Evolutionary conservation across 35 echinoderm and acorn worm species (phyloP), one percentile per base, ranked within the genome.

Genomic region (Chiridota heheva): DNA sequence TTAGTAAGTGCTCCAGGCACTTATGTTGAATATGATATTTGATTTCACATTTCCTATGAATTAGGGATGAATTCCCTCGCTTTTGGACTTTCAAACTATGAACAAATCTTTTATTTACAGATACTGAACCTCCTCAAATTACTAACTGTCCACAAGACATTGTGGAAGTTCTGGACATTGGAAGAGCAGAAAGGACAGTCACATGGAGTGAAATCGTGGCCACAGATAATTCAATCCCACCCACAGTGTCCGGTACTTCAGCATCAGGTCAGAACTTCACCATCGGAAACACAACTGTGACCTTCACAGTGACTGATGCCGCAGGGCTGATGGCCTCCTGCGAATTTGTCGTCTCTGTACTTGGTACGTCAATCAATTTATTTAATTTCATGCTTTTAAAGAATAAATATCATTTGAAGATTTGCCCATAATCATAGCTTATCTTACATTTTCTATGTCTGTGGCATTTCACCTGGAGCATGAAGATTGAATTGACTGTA

Each of bases 291-390:
- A 62, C 56, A 1, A 2, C 41, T 32, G 77, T 81, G 24, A 43
- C 13, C 0, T 66, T 45, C n/a, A 63, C 58, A 26, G 53, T 63
- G 33, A 64, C 40, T 20, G 77, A 81, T 44, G 38, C 70, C 7
- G 30, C 70, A n/a, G 60, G 44, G 5, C 70, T 44, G 29, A 62
- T 40, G 7, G 48, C 68, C 0, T 55, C 60, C 35, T 82, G 80
- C 34, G 40, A 56, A 1, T 90, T 90, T 48, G 30, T 31, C 8
- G 57, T 90, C 1, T 53, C 61, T 43, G 82, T 91, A 1, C 44
- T 45, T 48, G 77, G 86, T 82, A 89, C 7, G 81, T n/a, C n/a
- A n/a, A n/a, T n/a, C n/a, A n/a, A n/a, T n/a, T n/a, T n/a, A n/a
- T n/a, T n/a, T n/a, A n/a, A n/a, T n/a, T n/a, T n/a, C n/a, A n/a